Conservation (phyloP, 2,888 invertebrate species). For the Habrosyne pyritoides region DNA sequence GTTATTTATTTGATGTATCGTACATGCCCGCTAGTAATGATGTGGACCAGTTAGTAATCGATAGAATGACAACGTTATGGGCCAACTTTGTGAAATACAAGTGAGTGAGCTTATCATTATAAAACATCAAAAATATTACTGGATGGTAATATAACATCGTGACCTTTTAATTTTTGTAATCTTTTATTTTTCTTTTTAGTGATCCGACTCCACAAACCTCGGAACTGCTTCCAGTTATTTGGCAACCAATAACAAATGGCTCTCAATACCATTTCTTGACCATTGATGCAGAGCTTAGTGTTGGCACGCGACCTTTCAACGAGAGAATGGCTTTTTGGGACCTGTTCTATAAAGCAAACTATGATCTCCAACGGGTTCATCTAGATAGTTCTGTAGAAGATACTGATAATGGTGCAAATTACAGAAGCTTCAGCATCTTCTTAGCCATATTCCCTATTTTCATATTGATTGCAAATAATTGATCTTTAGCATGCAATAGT, state of each 20-base stretch:
- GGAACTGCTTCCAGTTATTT: background rate
- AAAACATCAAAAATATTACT: too few species aligned
- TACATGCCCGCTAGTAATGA: slow-evolving; percentile 23
- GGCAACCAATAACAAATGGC: slow-evolving; percentile 4
- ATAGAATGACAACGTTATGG: slow-evolving; percentile 40
- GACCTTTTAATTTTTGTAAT: too few species aligned
- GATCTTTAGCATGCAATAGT: too few species aligned
- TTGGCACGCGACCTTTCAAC: slow-evolving; percentile 7
- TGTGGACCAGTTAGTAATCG: slow-evolving; percentile 40
- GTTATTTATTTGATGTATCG: slow-evolving; percentile 44
- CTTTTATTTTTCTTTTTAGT: background rate
- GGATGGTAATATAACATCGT: background rate
- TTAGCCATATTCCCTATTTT: slow-evolving; percentile 6
- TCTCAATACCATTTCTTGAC: background rate
- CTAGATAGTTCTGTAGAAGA: background rate
- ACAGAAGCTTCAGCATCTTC: background rate
- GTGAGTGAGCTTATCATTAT: slow-evolving; percentile 21
- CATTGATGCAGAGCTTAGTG: background rate
- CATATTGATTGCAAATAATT: background rate
- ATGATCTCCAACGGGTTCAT: background rate
- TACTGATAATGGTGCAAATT: background rate
- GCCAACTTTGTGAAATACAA: slow-evolving; percentile 50
- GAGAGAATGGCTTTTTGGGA: slow-evolving; percentile 10
- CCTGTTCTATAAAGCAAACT: slow-evolving; percentile 6
- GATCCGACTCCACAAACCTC: background rate